Percentiles rank a stretch among this genome's conserved stretches.
Conservation (phyloP, 2,797 vertebrate genomes). For the Benthosema pterotum region DNA sequence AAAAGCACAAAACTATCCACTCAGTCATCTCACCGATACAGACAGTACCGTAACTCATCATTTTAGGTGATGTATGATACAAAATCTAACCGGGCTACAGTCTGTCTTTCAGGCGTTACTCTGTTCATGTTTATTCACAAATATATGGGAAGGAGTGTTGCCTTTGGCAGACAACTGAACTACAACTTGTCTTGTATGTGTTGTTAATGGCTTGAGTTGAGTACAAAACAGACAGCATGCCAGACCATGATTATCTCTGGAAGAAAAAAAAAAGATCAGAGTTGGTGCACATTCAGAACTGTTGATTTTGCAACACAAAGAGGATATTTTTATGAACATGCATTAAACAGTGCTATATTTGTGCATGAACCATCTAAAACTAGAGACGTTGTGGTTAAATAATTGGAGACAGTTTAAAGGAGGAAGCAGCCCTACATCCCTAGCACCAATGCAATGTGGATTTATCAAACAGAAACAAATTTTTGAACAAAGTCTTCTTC, state of each 20-base stretch:
- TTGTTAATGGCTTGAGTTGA: constrained; percentile 16
- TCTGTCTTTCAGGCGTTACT: constrained; percentile 24
- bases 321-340: constrained; percentile 17
- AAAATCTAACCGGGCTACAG: neutral
- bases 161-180: constrained; percentile 2
- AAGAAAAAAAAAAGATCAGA: constrained; percentile 19
- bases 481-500: no score
- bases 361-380: no score
- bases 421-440: no score
- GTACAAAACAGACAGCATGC: constrained; percentile 26
- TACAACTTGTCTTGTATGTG: constrained; percentile 25
- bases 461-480: no score
- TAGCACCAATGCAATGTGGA: no score
- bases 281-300: constrained; percentile 1
- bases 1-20: constrained; percentile 16
- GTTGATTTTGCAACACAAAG: constrained; percentile 20
- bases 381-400: no score
- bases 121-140: constrained; percentile 40
- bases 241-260: constrained; percentile 43
- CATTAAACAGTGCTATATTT: neutral
- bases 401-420: no score
- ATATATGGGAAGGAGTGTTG: constrained; percentile 9
- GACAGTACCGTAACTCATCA: no score
- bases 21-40: no score
- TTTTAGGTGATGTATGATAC: no score